phyloP scores from a whole-genome alignment of 2,113 vertebrate genomes.

The Formicarius rufipectus region DNA sequence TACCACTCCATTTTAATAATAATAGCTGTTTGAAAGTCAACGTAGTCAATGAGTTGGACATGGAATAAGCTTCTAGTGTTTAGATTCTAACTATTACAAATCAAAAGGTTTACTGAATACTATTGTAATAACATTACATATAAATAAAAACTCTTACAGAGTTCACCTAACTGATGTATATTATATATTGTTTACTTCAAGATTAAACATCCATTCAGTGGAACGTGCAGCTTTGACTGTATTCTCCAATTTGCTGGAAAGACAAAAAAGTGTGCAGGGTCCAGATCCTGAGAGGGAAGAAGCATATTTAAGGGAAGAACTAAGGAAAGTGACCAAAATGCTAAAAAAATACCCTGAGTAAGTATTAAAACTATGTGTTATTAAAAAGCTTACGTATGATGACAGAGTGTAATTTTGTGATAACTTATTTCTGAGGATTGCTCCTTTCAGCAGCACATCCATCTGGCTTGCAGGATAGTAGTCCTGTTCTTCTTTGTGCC shows the following conservation, averaged over 20 bases:
- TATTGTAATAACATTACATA: neutral
- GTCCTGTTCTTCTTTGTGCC: neutral
- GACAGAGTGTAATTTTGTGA: neutral
- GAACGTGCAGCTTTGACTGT: neutral
- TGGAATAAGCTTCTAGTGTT: neutral
- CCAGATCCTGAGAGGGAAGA: neutral
- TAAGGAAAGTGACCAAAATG: neutral
- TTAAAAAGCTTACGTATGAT: neutral
- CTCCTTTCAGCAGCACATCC: neutral
- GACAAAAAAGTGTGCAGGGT: neutral
- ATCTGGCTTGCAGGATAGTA: neutral
- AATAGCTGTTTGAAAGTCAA: neutral
- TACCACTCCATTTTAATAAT: neutral
- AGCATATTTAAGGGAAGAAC: neutral
- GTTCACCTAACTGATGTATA: neutral
- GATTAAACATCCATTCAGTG: constrained; percentile 20
- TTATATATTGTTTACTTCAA: neutral
- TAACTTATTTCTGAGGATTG: neutral
- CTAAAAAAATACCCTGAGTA: neutral
- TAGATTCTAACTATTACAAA: neutral
- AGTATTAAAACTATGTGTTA: neutral
- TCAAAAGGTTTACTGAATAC: neutral
- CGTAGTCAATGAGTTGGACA: neutral
- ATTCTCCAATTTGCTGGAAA: neutral
- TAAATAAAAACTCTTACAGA: neutral